Conservation (phyloP, 64 coral and sea anemone species). For the Stylophora pistillata region DNA sequence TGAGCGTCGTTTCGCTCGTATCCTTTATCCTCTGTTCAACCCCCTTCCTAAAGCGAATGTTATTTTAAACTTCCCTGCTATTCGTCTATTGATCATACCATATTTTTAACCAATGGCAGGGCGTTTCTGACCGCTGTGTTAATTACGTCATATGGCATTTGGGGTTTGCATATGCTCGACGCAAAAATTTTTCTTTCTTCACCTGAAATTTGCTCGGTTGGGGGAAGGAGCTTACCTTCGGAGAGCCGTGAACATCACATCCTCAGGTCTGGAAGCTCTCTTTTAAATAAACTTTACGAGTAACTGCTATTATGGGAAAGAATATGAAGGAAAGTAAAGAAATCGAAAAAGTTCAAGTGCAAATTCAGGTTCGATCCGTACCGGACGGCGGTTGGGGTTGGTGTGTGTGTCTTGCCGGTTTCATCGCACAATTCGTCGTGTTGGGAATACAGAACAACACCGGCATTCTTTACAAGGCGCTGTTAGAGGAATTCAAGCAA, state of each 20-base stretch:
- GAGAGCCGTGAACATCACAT: neutral
- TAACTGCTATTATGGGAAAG: constrained; percentile 8
- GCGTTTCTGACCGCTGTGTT: neutral
- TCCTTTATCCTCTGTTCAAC: neutral
- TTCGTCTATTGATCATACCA: constrained; percentile 27
- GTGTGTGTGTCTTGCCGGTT: constrained; percentile 74
- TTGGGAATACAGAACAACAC: constrained; percentile 83
- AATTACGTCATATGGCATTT: constrained; percentile 3
- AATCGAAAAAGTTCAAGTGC: constrained; percentile 16
- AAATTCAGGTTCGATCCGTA: constrained; percentile 9
- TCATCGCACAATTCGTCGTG: constrained; percentile 70
- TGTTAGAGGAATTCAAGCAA: constrained; percentile 65
- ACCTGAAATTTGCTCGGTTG: constrained; percentile 10
- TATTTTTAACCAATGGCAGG: constrained; percentile 20
- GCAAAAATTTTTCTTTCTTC: neutral
- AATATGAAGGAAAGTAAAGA: constrained; percentile 17
- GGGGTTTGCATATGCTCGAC: neutral
- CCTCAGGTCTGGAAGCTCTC: constrained; percentile 30
- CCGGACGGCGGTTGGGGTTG: constrained; percentile 90
- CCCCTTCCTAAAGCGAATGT: neutral
- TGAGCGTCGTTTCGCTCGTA: neutral
- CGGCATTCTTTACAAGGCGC: constrained; percentile 66
- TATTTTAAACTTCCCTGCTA: constrained; percentile 1
- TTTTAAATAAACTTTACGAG: neutral
- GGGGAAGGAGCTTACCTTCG: neutral